Percentiles rank a stretch among this genome's conserved stretches.
These are phyloP conservation scores for Masticophis lateralis DNA, from an alignment of 2,797 vertebrate genomes.

Conservation along the genomic window DNA sequence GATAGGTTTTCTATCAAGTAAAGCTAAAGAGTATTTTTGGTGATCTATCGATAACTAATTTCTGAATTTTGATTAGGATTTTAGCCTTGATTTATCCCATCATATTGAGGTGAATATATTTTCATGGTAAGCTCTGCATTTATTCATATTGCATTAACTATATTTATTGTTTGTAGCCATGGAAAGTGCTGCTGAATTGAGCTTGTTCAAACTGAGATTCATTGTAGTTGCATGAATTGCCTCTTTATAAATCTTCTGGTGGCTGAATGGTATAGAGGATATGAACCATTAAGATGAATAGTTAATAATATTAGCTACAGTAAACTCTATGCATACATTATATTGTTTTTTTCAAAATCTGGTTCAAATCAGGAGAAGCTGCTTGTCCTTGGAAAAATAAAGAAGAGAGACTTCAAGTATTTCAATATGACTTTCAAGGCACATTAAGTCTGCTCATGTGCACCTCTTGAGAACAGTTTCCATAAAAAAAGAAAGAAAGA, in stretches of 20 bases:
- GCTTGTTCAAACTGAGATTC: background rate
- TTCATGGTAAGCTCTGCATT: background rate
- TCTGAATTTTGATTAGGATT: background rate
- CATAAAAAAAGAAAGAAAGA: constrained; percentile 17
- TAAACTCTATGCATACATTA: background rate
- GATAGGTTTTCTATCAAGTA: background rate
- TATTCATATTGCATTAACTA: background rate
- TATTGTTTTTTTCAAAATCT: constrained; percentile 6
- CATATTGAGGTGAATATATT: background rate
- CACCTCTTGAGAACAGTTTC: constrained; percentile 11
- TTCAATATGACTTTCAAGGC: constrained; percentile 41
- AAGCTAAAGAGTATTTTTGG: background rate
- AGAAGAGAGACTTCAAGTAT: constrained; percentile 3
- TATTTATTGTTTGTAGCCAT: background rate
- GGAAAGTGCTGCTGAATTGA: background rate
- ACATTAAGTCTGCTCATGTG: constrained; percentile 44
- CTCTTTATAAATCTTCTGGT: background rate
- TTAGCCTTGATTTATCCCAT: background rate
- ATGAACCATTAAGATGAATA: background rate
- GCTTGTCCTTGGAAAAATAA: background rate
- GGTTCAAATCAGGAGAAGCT: background rate
- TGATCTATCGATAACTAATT: background rate
- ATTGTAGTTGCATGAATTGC: background rate
- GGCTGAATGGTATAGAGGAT: background rate
- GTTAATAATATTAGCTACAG: background rate